Percentiles rank a stretch among this genome's conserved stretches.
Conservation (phyloP, 2,797 vertebrate genomes). For the Pitangus sulphuratus region DNA sequence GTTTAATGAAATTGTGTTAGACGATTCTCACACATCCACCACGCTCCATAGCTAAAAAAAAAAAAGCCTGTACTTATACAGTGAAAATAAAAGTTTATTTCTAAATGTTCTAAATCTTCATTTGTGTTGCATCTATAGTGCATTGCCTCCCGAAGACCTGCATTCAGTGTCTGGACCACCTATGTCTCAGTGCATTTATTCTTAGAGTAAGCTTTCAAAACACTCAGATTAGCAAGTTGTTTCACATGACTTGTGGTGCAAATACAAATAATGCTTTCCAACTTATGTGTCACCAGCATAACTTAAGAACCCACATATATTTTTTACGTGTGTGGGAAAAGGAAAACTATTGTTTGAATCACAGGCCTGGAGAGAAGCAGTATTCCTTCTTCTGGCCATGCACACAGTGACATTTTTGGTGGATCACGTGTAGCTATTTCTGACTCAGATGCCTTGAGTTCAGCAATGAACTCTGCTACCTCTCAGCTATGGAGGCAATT, state of each 20-base stretch:
- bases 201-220: not conserved
- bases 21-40: not conserved
- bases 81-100: not conserved
- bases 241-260: not conserved
- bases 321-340: not conserved
- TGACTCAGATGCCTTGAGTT: not conserved
- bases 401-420: not conserved
- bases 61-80: accelerated
- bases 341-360: not conserved
- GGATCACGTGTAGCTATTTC: not conserved
- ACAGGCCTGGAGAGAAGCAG: not conserved
- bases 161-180: not conserved
- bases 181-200: not conserved
- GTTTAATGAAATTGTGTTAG: not conserved
- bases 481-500: not conserved
- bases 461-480: not conserved
- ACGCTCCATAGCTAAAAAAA: not conserved
- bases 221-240: not conserved
- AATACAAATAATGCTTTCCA: not conserved
- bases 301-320: not conserved
- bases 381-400: not conserved
- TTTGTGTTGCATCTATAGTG: not conserved
- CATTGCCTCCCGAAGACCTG: not conserved
- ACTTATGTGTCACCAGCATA: not conserved
- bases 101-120: not conserved